Evolutionary conservation across 2,113 vertebrate genomes (phyloP).

Genomic region (Stercorarius parasiticus): DNA sequence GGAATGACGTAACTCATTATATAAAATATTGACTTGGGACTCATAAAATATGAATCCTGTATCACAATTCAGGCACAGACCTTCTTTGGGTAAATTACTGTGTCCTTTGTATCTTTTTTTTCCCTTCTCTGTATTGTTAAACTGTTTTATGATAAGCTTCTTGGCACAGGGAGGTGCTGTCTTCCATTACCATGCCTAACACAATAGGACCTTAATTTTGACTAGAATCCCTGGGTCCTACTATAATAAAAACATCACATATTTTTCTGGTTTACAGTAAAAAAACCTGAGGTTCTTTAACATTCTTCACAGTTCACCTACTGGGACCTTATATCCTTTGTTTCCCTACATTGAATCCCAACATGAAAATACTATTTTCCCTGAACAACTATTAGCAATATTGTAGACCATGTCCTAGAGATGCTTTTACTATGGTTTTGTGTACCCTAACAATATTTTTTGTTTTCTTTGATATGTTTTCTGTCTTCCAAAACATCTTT

Average conservation of each 20-base stretch:
- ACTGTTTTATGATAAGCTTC: neutral
- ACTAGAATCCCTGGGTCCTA: neutral
- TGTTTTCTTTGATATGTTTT: neutral
- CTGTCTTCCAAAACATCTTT: neutral
- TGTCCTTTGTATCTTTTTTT: neutral
- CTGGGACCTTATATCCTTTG: neutral
- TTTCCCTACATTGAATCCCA: neutral
- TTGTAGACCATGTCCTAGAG: neutral
- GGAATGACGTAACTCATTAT: neutral
- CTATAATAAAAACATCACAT: neutral
- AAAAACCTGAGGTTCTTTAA: neutral
- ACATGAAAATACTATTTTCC: neutral
- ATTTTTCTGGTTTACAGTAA: neutral
- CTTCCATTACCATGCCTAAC: neutral
- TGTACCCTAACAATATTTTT: neutral
- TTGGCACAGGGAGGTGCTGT: neutral
- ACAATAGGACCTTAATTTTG: neutral
- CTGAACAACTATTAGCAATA: neutral
- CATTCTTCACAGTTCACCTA: neutral
- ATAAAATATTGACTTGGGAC: neutral
- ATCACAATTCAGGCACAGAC: neutral
- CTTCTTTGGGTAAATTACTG: neutral
- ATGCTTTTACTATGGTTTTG: neutral
- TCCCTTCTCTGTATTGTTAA: neutral
- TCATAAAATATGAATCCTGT: neutral